Evolutionary conservation across 1,140 invertebrate species (phyloP), one percentile per base, ranked within the genome.

Genomic region (Aphis gossypii): DNA sequence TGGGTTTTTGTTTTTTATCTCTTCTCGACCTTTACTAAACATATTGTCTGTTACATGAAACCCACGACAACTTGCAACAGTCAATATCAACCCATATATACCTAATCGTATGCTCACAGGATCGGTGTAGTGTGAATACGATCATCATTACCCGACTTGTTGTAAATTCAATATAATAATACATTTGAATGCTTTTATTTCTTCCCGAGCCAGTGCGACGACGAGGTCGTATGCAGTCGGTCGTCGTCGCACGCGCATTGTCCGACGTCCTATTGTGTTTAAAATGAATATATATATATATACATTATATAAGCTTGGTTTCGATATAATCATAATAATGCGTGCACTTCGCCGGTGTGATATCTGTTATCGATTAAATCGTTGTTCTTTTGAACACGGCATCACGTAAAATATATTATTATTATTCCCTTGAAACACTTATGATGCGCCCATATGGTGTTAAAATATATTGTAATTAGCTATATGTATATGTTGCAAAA

Each of bases 341-440:
- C 44, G 44, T 86, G 25, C 25, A 46, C 38, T 46, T 25, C 84
- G 9, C 25, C 41, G 41, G 84, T 46, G 83, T 23, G 41, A 41
- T 84, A 86, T 86, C 41, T 23, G 84, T 86, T 84, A 44, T 84
- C 83, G 38, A 84, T 84, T 84, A 84, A 84, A 84, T 41, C 38
- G 83, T 41, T 84, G 23, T 41, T 83, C 76, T 38, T 83, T 23
- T n/a, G 60, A 76, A 76, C 30, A 76, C 60, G 30, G n/a, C n/a
- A 68, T 76, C 60, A 23, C 51, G 30, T 68, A 18, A 68, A 68
- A 38, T 35, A 38, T 38, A 83, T 38, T 21, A 38, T 83, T 38
- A 38, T 83, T 35, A 35, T 83, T 35, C 35, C 76, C 76, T 83
- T 83, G 76, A 83, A 83, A 83, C 21, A 83, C 35, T 83, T 83